Evolutionary conservation across 2,797 vertebrate species (phyloP).

Genomic region (Yasuhikotakia modesta): DNA sequence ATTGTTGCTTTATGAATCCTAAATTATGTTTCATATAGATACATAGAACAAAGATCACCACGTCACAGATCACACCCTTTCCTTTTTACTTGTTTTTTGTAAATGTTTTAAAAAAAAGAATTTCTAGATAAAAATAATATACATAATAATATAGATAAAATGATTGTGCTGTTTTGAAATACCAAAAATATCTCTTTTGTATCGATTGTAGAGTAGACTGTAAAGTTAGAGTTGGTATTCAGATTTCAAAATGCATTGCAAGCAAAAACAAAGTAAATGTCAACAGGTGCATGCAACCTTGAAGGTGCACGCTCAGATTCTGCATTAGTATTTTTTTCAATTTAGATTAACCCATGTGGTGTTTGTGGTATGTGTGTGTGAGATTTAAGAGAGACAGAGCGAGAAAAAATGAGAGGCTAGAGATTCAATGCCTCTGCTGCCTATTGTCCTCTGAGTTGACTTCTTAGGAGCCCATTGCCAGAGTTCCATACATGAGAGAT

Average conservation of each 20-base stretch:
- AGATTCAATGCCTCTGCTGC: constrained; percentile 77
- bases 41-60: background rate
- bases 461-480: constrained; percentile 78
- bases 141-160: too few relatives aligned
- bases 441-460: constrained; percentile 80
- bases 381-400: constrained; percentile 72
- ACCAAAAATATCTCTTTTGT: too few relatives aligned
- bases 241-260: background rate
- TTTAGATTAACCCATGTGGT: background rate
- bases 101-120: too few relatives aligned
- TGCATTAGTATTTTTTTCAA: background rate
- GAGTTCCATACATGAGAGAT: constrained; percentile 85
- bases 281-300: constrained; percentile 3
- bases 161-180: too few relatives aligned
- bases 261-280: background rate
- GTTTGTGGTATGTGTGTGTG: constrained; percentile 32
- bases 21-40: background rate
- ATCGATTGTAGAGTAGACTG: background rate
- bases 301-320: background rate
- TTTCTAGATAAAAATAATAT: too few relatives aligned
- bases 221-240: background rate
- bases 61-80: background rate
- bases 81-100: too few relatives aligned
- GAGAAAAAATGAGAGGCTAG: constrained; percentile 64
- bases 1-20: constrained; percentile 15